phyloP scores from a whole-genome alignment of 2,113 vertebrate species.

The Caracal caracal region DNA sequence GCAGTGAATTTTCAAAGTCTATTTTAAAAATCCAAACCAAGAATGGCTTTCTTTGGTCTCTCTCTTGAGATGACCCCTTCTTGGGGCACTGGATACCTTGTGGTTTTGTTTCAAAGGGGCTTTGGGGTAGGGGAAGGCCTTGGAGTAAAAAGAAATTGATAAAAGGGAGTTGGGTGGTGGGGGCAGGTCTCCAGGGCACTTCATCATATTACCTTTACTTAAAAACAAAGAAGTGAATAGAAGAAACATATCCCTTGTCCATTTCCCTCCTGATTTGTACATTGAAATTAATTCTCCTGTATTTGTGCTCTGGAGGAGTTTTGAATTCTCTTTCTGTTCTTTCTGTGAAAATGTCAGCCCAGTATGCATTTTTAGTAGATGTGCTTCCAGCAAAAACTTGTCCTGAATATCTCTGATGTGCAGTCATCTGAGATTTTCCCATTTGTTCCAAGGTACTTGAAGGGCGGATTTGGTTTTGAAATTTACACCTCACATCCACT shows the following conservation, averaged over 20 bases:
- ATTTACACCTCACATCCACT: constrained; percentile 7
- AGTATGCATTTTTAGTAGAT: neutral
- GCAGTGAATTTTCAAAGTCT: neutral
- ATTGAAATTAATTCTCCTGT: neutral
- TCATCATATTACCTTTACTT: neutral
- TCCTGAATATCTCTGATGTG: constrained; percentile 7
- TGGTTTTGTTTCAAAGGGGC: neutral
- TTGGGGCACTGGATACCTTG: neutral
- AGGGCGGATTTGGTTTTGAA: constrained; percentile 50
- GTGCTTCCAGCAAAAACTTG: constrained; percentile 1
- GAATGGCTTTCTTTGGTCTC: neutral
- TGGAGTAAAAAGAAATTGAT: neutral
- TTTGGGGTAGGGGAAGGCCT: neutral
- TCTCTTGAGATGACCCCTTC: neutral
- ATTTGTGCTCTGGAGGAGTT: constrained; percentile 1
- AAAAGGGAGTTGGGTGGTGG: neutral
- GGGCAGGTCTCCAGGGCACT: too few relatives aligned
- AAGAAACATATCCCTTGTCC: neutral
- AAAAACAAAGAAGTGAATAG: neutral
- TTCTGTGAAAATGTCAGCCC: neutral
- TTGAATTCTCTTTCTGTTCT: neutral
- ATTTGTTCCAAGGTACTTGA: constrained; percentile 44
- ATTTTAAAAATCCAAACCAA: neutral
- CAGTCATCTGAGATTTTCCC: constrained; percentile 44
- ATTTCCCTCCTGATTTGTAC: neutral